Percentiles rank a stretch among this genome's conserved stretches.
phyloP scores from a whole-genome alignment of 2,797 vertebrate genomes.

The Oreortyx pictus region DNA sequence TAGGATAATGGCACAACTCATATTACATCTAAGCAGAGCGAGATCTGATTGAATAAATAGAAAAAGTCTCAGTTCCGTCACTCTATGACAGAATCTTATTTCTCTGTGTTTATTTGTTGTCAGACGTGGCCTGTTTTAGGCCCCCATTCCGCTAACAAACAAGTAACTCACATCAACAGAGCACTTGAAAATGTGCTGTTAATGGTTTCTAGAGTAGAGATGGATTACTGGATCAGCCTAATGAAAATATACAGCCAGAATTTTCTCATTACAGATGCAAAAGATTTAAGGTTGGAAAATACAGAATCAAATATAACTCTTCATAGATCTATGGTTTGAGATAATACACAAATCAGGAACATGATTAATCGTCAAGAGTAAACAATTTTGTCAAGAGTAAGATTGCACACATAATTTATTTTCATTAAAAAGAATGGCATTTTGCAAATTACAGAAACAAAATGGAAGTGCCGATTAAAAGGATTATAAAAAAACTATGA shows the following conservation, averaged over 20 bases:
- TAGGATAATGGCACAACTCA: conserved; percentile 30
- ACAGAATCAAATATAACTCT: background rate
- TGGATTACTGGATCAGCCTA: conserved; percentile 39
- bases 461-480: conserved; percentile 44
- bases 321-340: conserved; percentile 18
- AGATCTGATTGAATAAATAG: conserved; percentile 38
- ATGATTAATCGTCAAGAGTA: conserved; percentile 34
- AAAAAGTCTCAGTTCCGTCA: conserved; percentile 23
- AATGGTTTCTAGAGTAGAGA: conserved; percentile 56
- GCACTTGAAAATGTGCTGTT: conserved; percentile 44
- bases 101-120: conserved; percentile 37
- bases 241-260: conserved; percentile 43
- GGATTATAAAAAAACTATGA: conserved; percentile 29
- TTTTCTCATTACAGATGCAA: conserved; percentile 37
- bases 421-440: conserved; percentile 15
- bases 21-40: conserved; percentile 29
- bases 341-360: background rate
- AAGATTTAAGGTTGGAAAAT: conserved; percentile 37
- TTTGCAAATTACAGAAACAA: conserved; percentile 47
- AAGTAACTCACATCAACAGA: conserved; percentile 9
- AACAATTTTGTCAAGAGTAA: conserved; percentile 41
- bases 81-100: conserved; percentile 40
- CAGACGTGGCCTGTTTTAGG: background rate
- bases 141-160: conserved; percentile 41
- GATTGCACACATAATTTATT: background rate